phyloP scores from a whole-genome alignment of 2,113 vertebrate genomes.

The Cygnus atratus region DNA sequence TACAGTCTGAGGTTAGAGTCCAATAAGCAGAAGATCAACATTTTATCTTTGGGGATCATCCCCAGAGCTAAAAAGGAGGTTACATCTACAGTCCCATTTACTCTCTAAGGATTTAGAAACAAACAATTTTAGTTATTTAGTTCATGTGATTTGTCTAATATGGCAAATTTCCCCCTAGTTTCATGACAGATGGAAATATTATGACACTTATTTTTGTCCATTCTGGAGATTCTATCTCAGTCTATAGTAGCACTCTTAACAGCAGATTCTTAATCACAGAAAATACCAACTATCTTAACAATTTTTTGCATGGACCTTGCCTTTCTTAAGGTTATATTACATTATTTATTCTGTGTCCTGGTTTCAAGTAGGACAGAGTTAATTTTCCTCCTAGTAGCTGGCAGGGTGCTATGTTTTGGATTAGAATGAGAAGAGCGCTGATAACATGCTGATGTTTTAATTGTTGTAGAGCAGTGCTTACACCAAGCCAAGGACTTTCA shows the following conservation, averaged over 20 bases:
- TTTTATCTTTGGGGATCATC: neutral
- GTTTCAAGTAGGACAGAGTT: too few species aligned
- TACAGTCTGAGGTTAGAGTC: neutral
- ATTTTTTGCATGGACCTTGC: neutral
- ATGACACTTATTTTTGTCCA: neutral
- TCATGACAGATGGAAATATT: neutral
- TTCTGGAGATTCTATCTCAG: neutral
- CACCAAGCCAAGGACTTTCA: too few species aligned
- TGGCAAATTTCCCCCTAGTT: neutral
- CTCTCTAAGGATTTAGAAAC: neutral
- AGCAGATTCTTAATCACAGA: neutral
- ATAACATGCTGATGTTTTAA: too few species aligned
- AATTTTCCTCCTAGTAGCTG: too few species aligned
- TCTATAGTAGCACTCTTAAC: neutral
- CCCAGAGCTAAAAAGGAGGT: neutral
- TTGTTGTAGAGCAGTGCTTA: too few species aligned
- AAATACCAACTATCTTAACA: neutral
- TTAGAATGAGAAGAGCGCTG: too few species aligned
- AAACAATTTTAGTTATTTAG: neutral
- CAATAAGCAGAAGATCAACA: neutral
- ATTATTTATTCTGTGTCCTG: constrained; percentile 16
- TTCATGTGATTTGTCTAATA: neutral
- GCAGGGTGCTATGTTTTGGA: too few species aligned
- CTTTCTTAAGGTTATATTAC: neutral
- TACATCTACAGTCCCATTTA: neutral